Percentiles rank a stretch among this genome's conserved stretches.
Conservation (phyloP, 2,888 invertebrate species). For the Drosophila emarginata region DNA sequence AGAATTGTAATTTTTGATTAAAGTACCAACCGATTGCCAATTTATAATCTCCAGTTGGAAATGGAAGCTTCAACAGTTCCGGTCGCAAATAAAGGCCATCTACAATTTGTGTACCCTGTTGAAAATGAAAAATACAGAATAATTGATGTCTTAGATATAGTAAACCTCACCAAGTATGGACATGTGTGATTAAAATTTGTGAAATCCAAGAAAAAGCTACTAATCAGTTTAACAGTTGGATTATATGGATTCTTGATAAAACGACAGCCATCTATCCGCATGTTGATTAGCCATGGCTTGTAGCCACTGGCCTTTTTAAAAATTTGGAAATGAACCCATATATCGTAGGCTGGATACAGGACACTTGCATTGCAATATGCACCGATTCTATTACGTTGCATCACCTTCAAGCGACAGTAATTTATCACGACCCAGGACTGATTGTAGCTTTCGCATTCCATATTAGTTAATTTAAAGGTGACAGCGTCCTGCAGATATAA, state of each 20-base stretch:
- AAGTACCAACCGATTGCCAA: slow-evolving; percentile 9
- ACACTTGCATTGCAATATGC: slow-evolving; percentile 31
- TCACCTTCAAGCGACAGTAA: slow-evolving; percentile 38
- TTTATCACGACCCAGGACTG: slow-evolving; percentile 34
- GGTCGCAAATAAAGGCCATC: slow-evolving; percentile 26
- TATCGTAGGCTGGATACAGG: slow-evolving; percentile 18
- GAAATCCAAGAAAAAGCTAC: background rate
- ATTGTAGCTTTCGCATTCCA: slow-evolving; percentile 36
- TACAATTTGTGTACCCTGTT: slow-evolving; percentile 27
- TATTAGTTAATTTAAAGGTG: slow-evolving; percentile 25
- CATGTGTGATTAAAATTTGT: slow-evolving; percentile 32
- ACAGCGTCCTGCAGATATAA: background rate
- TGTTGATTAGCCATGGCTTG: slow-evolving; percentile 23
- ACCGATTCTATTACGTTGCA: slow-evolving; percentile 23
- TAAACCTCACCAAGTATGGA: slow-evolving; percentile 7
- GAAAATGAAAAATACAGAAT: background rate
- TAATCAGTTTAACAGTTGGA: background rate
- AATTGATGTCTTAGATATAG: no score
- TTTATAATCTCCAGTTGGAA: slow-evolving; percentile 38
- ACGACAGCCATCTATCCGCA: background rate
- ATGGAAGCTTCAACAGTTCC: slow-evolving; percentile 30
- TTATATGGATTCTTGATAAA: background rate
- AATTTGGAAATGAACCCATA: background rate
- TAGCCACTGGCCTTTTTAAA: slow-evolving; percentile 34
- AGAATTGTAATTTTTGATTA: slow-evolving; percentile 6